A percentile compares a stretch with the other conserved stretches of the same genome.
Conservation (phyloP, 2,888 invertebrate genomes). For the Pristionchus entomophagus region DNA sequence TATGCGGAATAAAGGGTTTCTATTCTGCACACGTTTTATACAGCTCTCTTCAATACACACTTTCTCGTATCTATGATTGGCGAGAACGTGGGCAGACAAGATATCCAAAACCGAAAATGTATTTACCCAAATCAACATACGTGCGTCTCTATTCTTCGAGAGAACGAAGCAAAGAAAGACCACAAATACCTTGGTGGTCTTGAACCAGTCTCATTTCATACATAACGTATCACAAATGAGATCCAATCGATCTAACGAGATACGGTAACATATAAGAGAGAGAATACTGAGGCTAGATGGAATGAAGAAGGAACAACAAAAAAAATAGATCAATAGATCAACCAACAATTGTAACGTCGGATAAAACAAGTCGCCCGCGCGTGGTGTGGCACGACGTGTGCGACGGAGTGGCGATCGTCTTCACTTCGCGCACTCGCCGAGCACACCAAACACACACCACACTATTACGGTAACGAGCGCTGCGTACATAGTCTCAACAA, state of each 20-base stretch:
- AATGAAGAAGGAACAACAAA: not conserved
- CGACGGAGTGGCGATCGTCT: constrained; percentile 21
- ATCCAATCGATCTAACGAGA: not conserved
- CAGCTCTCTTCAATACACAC: no score
- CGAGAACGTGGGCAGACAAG: no score
- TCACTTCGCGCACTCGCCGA: not conserved
- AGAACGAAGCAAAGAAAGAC: no score
- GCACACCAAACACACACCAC: not conserved
- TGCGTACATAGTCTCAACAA: not conserved
- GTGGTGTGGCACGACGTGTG: not conserved
- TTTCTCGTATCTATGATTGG: no score
- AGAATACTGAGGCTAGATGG: constrained; percentile 2
- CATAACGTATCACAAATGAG: not conserved
- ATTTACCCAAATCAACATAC: no score
- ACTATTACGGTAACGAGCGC: no score
- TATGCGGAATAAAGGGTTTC: no score
- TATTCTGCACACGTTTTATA: no score
- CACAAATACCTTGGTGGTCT: no score
- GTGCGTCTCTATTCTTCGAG: no score
- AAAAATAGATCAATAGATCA: constrained; percentile 16
- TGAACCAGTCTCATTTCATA: not conserved
- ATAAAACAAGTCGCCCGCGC: not conserved
- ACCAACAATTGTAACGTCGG: not conserved
- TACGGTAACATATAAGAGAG: no score
- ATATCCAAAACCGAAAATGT: no score